Conservation (phyloP, 2,888 invertebrate species). For the Uloborus plumipes region DNA sequence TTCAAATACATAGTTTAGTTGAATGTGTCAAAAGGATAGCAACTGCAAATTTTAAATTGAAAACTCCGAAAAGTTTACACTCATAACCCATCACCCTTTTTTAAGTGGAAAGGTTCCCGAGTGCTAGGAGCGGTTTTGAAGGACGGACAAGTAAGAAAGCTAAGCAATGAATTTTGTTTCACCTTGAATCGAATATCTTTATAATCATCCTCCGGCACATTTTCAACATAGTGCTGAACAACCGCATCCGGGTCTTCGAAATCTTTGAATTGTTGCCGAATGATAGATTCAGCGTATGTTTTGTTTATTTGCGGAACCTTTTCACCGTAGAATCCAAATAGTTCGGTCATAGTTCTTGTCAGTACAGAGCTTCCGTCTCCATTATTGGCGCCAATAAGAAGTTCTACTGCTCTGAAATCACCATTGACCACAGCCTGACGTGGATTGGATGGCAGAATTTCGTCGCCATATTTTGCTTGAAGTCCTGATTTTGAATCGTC, state of each 20-base stretch:
- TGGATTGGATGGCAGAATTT: constrained; percentile 31
- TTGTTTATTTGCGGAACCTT: constrained; percentile 12
- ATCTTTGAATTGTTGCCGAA: constrained; percentile 7
- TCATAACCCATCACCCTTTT: too few species aligned
- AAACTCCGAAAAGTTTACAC: too few species aligned
- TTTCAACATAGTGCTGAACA: constrained; percentile 20
- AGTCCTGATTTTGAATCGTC: constrained; percentile 11
- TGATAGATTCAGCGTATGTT: constrained; percentile 7
- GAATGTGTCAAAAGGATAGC: too few species aligned
- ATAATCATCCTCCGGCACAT: constrained; percentile 10
- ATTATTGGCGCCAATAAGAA: constrained; percentile 24
- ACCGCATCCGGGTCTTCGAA: constrained; percentile 12
- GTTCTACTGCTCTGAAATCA: constrained; percentile 5
- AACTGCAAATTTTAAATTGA: too few species aligned
- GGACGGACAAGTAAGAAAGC: too few species aligned
- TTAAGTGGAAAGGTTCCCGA: too few species aligned
- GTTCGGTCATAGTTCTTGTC: constrained; percentile 8
- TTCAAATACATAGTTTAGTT: too few species aligned
- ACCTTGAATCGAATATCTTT: constrained; percentile 7
- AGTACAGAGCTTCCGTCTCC: constrained; percentile 22
- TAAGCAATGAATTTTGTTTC: background rate
- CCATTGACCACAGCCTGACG: constrained; percentile 18
- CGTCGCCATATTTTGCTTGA: constrained; percentile 25
- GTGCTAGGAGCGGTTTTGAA: too few species aligned
- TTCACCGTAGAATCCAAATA: constrained; percentile 31